Evolutionary conservation across 2,113 vertebrate species (phyloP).

Genomic region (Prietella phreatophila): DNA sequence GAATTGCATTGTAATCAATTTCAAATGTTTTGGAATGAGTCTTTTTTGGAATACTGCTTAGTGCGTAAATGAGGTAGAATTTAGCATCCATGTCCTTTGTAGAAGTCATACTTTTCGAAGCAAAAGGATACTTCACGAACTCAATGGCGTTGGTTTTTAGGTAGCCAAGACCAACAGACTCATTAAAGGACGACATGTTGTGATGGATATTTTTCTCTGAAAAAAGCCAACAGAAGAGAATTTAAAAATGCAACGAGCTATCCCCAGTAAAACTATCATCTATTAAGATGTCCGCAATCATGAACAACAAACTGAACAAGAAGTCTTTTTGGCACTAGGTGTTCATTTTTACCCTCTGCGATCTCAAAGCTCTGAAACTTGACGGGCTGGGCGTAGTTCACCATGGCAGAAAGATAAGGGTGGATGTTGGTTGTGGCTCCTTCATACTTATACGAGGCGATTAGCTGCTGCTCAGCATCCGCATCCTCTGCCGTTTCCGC

Average conservation of each 20-base stretch:
- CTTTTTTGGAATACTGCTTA: neutral
- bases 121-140: slow-evolving; percentile 98
- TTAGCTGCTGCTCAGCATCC: slow-evolving; percentile 92
- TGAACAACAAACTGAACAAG: neutral
- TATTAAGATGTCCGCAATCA: neutral
- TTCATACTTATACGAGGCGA: slow-evolving; percentile 96
- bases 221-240: slow-evolving; percentile 17
- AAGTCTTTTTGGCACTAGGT: neutral
- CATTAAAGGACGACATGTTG: slow-evolving; percentile 99
- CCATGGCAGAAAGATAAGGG: slow-evolving; percentile 94
- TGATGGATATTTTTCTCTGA: slow-evolving; percentile 94
- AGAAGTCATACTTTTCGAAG: neutral
- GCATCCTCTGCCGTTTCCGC: slow-evolving; percentile 85
- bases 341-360: slow-evolving; percentile 82
- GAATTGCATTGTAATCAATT: neutral
- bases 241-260: neutral
- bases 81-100: neutral
- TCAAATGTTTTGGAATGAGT: neutral
- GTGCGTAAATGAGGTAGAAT: neutral
- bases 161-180: slow-evolving; percentile 96
- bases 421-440: slow-evolving; percentile 98
- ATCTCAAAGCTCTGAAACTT: slow-evolving; percentile 97
- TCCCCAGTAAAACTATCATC: neutral
- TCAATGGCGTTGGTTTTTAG: slow-evolving; percentile 97
- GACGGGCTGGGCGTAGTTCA: slow-evolving; percentile 98